A percentile compares a stretch with the other conserved stretches of the same genome.
phyloP scores from a whole-genome alignment of 2,113 vertebrate species.

The Apistogramma diplotaenia region DNA sequence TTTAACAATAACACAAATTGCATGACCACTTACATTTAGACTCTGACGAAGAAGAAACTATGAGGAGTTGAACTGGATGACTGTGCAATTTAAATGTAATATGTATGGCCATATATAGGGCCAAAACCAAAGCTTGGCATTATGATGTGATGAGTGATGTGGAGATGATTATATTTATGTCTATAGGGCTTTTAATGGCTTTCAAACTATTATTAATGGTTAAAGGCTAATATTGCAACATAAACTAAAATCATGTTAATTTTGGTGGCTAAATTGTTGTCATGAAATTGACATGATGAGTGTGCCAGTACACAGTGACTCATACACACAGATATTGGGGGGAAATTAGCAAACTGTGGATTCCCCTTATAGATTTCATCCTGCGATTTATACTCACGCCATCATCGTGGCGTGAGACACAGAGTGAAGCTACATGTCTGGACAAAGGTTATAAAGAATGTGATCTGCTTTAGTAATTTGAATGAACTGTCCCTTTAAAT shows the following conservation, averaged over 20 bases:
- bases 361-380: not conserved
- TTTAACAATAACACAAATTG: slow-evolving; percentile 14
- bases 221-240: not conserved
- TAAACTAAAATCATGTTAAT: not conserved
- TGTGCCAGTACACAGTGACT: not conserved
- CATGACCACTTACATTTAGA: not conserved
- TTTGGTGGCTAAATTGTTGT: not conserved
- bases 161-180: not conserved
- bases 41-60: not conserved
- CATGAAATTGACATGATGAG: not conserved
- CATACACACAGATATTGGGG: not conserved
- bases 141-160: not conserved
- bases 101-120: not conserved
- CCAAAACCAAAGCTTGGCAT: not conserved
- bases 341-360: not conserved
- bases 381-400: not conserved
- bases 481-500: not conserved
- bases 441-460: not conserved
- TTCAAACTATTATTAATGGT: slow-evolving; percentile 29
- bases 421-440: not conserved
- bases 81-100: slow-evolving; percentile 3
- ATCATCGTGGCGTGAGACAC: not conserved
- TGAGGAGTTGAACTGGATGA: not conserved
- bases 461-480: not conserved
- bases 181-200: not conserved